Percentiles rank a stretch among this genome's conserved stretches.
Conservation (phyloP, 2,888 invertebrate species). For the Microplitis manilae region DNA sequence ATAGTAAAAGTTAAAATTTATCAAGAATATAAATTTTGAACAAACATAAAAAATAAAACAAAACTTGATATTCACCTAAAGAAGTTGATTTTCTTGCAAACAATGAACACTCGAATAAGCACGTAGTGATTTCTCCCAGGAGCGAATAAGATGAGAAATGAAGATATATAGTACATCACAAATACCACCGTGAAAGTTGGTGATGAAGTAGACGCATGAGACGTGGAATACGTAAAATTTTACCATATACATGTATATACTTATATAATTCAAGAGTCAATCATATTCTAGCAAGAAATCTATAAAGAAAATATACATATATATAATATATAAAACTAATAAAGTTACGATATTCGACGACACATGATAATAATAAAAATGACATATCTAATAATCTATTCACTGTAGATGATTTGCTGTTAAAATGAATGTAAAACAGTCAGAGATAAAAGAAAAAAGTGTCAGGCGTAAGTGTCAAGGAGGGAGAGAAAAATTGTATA, state of each 20-base stretch:
- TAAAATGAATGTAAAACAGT: conserved; percentile 11
- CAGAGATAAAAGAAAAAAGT: background rate
- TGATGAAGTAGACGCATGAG: conserved; percentile 37
- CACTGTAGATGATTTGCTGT: background rate
- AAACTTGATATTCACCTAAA: background rate
- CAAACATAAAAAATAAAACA: conserved; percentile 1
- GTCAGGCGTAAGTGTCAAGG: background rate
- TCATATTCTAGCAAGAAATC: conserved; percentile 9
- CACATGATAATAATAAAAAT: background rate
- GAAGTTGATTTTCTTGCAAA: conserved; percentile 19
- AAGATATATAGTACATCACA: conserved; percentile 5
- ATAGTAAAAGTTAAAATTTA: background rate
- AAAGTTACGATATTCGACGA: too few species aligned
- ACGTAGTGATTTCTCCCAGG: conserved; percentile 19
- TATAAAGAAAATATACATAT: background rate
- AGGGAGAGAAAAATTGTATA: background rate
- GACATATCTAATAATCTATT: conserved; percentile 13
- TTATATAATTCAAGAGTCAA: conserved; percentile 8
- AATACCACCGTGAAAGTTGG: conserved; percentile 18
- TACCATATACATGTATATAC: background rate
- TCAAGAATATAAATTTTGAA: conserved; percentile 6
- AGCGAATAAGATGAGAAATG: background rate
- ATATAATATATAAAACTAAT: background rate
- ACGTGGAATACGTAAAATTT: conserved; percentile 29
- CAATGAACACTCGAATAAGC: conserved; percentile 17